Evolutionary conservation across 2,797 vertebrate genomes (phyloP).

Genomic region (Gymnocypris eckloni): DNA sequence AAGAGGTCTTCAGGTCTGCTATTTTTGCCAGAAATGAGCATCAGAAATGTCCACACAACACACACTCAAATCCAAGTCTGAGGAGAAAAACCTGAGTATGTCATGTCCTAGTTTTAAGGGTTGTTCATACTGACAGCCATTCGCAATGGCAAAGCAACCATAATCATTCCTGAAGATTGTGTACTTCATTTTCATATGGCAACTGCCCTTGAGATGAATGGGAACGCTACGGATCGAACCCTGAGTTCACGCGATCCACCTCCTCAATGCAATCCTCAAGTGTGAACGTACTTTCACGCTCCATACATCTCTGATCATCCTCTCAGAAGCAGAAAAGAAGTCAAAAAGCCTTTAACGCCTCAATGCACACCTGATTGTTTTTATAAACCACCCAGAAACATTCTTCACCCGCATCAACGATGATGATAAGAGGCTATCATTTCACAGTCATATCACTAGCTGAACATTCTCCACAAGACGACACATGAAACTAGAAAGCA

Average conservation of each 20-base stretch:
- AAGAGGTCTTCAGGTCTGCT: not conserved
- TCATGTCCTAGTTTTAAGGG: not conserved
- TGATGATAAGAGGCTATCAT: not conserved
- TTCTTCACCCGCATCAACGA: not conserved
- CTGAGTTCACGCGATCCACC: not conserved
- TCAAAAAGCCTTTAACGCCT: conserved; percentile 58
- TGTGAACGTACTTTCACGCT: not conserved
- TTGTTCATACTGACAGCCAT: not conserved
- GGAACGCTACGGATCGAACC: not conserved
- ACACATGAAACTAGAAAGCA: not conserved
- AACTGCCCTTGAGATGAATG: not conserved
- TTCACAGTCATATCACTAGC: not conserved
- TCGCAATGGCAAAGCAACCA: not conserved
- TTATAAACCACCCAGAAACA: conserved; percentile 65
- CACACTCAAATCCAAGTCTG: not conserved
- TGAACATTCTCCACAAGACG: not conserved
- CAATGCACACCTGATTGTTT: conserved; percentile 62
- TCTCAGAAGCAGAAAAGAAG: conserved; percentile 43
- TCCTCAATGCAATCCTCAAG: not conserved
- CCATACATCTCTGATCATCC: not conserved
- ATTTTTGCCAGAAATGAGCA: not conserved
- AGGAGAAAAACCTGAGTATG: not conserved
- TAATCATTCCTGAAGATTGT: not conserved
- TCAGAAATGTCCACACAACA: not conserved
- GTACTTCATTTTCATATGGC: not conserved